phyloP scores from a whole-genome alignment of 2,113 vertebrate genomes.

The Hiodon tergisus region DNA sequence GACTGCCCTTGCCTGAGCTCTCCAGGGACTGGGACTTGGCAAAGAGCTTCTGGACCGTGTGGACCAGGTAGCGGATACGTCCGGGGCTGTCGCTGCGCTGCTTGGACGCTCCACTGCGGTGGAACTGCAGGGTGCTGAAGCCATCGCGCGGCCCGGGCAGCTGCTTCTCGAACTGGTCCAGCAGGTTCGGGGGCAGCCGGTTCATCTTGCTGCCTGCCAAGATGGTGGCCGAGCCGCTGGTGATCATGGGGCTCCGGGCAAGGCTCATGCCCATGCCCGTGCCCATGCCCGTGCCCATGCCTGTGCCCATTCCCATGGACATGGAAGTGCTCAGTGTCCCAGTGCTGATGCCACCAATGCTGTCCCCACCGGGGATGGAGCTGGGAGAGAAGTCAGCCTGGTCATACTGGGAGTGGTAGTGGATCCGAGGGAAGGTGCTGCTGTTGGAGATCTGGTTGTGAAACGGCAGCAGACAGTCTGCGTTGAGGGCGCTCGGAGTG shows the following conservation, averaged over 20 bases:
- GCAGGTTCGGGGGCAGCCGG: constrained; percentile 79
- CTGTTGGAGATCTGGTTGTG: constrained; percentile 93
- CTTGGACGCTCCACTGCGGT: constrained; percentile 74
- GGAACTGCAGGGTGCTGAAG: constrained; percentile 96
- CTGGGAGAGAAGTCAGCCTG: constrained; percentile 84
- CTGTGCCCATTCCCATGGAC: constrained; percentile 65
- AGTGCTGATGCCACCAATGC: constrained; percentile 64
- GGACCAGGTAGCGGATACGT: constrained; percentile 91
- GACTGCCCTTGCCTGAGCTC: constrained; percentile 73
- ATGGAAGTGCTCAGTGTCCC: constrained; percentile 64
- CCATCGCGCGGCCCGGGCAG: constrained; percentile 85
- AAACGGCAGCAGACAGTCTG: constrained; percentile 83
- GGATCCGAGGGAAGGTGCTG: constrained; percentile 93
- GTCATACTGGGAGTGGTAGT: constrained; percentile 95
- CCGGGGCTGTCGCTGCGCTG: constrained; percentile 93
- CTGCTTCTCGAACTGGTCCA: constrained; percentile 97
- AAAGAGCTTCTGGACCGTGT: constrained; percentile 93
- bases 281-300: constrained; percentile 59
- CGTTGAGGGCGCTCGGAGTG: constrained; percentile 66
- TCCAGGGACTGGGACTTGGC: constrained; percentile 82
- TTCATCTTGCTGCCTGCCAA: constrained; percentile 80
- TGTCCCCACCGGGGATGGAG: constrained; percentile 55
- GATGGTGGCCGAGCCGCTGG: constrained; percentile 67
- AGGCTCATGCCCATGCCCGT: constrained; percentile 42
- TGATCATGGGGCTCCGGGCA: constrained; percentile 67